Percentiles rank a stretch among this genome's conserved stretches.
Evolutionary conservation across 2,113 vertebrate genomes (phyloP).

Genomic region (Mus musculus): DNA sequence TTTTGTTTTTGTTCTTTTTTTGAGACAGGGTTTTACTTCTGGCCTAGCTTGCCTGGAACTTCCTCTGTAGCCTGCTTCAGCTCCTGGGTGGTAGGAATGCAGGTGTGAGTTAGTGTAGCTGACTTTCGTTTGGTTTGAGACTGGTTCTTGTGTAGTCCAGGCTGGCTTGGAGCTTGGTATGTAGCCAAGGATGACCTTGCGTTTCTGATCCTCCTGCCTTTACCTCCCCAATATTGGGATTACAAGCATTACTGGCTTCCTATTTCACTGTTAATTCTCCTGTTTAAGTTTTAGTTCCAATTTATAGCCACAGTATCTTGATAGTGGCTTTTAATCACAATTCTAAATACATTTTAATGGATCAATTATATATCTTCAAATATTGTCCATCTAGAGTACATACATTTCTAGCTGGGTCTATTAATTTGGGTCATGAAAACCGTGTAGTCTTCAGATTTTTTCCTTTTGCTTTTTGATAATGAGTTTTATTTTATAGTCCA

Average conservation of each 20-base stretch:
- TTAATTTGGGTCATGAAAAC: conserved; percentile 41
- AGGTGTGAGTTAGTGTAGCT: background rate
- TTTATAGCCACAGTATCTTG: background rate
- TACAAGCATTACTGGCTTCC: background rate
- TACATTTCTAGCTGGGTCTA: conserved; percentile 43
- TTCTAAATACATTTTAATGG: conserved; percentile 46
- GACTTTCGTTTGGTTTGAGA: background rate
- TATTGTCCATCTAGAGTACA: conserved; percentile 28
- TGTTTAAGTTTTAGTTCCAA: background rate
- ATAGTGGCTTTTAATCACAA: conserved; percentile 49
- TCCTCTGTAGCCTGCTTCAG: background rate
- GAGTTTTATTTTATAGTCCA: background rate
- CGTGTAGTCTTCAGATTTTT: conserved; percentile 41
- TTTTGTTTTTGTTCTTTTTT: background rate
- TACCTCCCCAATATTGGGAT: background rate
- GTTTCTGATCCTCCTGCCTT: background rate
- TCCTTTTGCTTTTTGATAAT: background rate
- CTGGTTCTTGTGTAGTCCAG: background rate
- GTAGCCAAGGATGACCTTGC: background rate
- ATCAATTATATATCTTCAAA: conserved; percentile 18
- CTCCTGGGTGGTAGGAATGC: background rate
- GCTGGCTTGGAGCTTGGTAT: background rate
- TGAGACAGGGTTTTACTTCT: background rate
- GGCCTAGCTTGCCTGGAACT: background rate
- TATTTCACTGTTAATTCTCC: conserved; percentile 47